Evolutionary conservation across 2,113 vertebrate genomes (phyloP), one percentile per base, ranked within the genome.

Genomic region (Sitta europaea): DNA sequence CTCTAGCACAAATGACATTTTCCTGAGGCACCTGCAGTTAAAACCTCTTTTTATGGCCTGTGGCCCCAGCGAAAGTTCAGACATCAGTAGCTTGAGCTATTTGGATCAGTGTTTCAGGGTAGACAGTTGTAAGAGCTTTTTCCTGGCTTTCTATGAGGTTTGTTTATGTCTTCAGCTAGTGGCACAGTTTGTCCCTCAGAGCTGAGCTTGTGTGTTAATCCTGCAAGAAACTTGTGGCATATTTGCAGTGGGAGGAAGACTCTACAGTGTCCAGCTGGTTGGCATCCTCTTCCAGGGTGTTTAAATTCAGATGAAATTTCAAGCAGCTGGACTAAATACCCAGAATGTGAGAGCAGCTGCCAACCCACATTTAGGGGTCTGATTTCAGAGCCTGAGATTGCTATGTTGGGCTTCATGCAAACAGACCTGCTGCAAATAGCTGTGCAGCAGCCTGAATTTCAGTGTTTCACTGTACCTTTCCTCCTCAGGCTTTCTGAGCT

Each of bases 341-440:
- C 13, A 40, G 66, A 77, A 58, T 1, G 10, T 18, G 27, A 55
- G 9, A 55, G 47, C 40, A 62, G 43, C 23, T 42, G 4, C 6
- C 2, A 7, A 14, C 10, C 12, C n/a, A 15, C 5, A 2, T 53
- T 36, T 15, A 35, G 5, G 9, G 42, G 57, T 68, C 31, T 67
- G 59, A 28, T 75, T 72, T n/a, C 70, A 68, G 61, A 24, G 10
- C 5, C n/a, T 4, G 19, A 40, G 27, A 5, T 5, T 24, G 61
- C 23, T n/a, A 2, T 0, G 0, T 0, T 84, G n/a, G 68, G 24
- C 28, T 15, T 27, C 35, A 2, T 11, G 42, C n/a, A 74, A n/a
- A 18, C 7, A 20, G 25, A 17, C 6, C 38, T 42, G 58, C 51
- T 9, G 8, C 24, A 59, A 54, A 27, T 80, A 61, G 50, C 2